Evolutionary conservation across 2,888 invertebrate genomes (phyloP), one percentile per base, ranked within the genome.

Genomic region (Ophion ellenae): DNA sequence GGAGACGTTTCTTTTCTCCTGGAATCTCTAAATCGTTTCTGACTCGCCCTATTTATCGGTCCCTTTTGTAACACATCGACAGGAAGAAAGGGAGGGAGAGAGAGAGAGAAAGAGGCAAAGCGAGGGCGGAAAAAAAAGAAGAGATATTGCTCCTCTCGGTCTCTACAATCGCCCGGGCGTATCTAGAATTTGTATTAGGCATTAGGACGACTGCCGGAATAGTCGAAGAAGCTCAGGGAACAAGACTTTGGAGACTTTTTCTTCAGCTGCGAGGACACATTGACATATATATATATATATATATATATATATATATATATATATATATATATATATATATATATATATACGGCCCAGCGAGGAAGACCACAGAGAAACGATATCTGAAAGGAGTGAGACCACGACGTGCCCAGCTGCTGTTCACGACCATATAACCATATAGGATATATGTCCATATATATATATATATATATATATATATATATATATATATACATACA

Each of bases 321-420:
- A 14, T 11, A 57, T 63, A 40, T 20, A 47, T 70, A 63, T 63
- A 17, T 53, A 59, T 45, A 32, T 36, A 74, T 32, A 32, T 32
- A 32, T 32, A 32, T 32, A 32, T 32, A 32, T 32, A 24, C 24
- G 24, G 24, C 32, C 32, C 71, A 81, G 67, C 20, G 74, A 53
- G 53, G 71, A 82, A 61, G 63, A 47, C 64, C 17, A 20, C 61
- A 28, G 74, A 40, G 74, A 67, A 66, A 64, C 77, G 82, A 79
- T 83, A 83, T 83, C 83, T 83, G 83, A 85, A 83, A 76, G 79
- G 83, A 76, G 82, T 59, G 79, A 70, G 77, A 61, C 73, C 75
- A 75, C 67, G 86, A 83, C 76, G 83, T 75, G 71, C 86, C 86
- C 90, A 89, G 89, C 90, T 89, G 90, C 88, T 88, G 86, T 83